Evolutionary conservation across 1,140 invertebrate genomes (phyloP), one percentile per base, ranked within the genome.

Genomic region (Cydia amplana): DNA sequence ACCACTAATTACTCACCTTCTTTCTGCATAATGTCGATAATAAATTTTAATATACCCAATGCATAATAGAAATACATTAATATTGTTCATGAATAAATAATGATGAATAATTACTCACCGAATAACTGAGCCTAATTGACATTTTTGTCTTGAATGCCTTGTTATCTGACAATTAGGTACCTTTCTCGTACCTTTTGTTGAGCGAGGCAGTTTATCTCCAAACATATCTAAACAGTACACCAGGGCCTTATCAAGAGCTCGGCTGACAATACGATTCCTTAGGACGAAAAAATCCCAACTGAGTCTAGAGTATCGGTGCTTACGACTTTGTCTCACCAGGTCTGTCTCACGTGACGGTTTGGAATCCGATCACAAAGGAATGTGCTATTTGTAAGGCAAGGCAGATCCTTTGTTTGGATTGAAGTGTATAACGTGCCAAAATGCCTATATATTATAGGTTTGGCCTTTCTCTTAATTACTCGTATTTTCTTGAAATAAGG

Each of bases 301-400:
- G 18, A 60, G 18, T 23, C 2, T 2, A 60, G 1, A 9, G 18
- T 60, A 60, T 10, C 9, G 18, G 6, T 60, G 0, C 18, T 60
- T 60, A 60, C 7, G 55, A 60, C 55, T 60, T 70, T 36, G 64
- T 28, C 64, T 40, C n/a, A 40, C 28, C 25, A 32, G 10, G 60
- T 7, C 36, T 6, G 36, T 18, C n/a, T 70, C 65, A 43, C n/a
- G 65, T 70, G 65, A 70, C 65, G 28, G 28, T 67, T 67, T 4
- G 32, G 65, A 70, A 70, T 70, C 65, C 65, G 65, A 70, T 70
- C 65, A 70, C 65, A 70, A 70, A 43, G 28, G 32, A 65, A 65
- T 65, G 64, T 65, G 64, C 64, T 32, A 36, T 65, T 36, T 60
- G 55, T 32, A 65, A 65, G 28, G 23, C 18, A 23, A 28, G 60